Percentiles rank a stretch among this genome's conserved stretches.
Conservation (phyloP, 2,888 invertebrate species). For the Luffia ferchaultella region DNA sequence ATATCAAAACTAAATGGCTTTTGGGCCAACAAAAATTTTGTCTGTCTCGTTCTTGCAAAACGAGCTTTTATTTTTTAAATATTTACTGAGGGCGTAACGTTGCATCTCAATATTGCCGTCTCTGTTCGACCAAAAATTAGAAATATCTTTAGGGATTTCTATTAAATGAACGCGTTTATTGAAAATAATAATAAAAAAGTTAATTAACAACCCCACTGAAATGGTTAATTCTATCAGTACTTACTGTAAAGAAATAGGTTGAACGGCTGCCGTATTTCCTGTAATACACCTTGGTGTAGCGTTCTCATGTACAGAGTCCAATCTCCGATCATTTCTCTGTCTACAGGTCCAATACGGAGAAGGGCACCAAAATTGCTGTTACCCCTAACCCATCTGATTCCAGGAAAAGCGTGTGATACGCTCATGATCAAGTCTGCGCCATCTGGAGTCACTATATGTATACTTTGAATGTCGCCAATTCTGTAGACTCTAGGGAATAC, state of each 20-base stretch:
- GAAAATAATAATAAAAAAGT: neutral
- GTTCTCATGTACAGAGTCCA: neutral
- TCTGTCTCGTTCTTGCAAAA: too few species aligned
- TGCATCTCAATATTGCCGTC: too few species aligned
- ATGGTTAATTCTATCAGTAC: too few species aligned
- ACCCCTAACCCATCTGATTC: constrained; percentile 5
- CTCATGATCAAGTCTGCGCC: neutral
- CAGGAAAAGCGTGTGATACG: neutral
- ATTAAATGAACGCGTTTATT: neutral
- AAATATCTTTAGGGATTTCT: too few species aligned
- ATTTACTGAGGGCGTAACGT: too few species aligned
- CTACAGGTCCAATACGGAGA: constrained; percentile 10
- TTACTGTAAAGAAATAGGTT: neutral
- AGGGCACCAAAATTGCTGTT: constrained; percentile 9
- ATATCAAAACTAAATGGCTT: too few species aligned
- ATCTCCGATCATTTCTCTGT: constrained; percentile 7
- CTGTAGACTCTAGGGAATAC: neutral
- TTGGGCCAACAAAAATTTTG: too few species aligned
- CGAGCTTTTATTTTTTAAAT: too few species aligned
- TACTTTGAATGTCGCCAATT: neutral
- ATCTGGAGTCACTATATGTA: neutral
- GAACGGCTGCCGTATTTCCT: neutral
- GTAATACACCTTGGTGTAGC: neutral
- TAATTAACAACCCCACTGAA: too few species aligned
- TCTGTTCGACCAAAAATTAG: too few species aligned